Conservation (phyloP, 2,113 vertebrate genomes). For the Pristiophorus japonicus region DNA sequence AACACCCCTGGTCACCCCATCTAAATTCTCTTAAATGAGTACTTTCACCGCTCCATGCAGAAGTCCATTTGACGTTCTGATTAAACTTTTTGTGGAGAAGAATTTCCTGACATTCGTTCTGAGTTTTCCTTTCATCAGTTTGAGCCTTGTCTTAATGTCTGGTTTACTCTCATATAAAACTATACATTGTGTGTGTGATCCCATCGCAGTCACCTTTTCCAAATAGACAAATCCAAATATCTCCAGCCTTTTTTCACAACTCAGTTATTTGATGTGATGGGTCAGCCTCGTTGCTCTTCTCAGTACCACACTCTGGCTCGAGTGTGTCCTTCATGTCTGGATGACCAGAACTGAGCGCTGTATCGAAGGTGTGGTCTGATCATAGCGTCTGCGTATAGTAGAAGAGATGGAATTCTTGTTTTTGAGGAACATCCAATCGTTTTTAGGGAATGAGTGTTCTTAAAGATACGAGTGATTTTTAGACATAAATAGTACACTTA, state of each 20-base stretch:
- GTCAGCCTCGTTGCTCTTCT: neutral
- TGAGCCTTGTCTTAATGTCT: neutral
- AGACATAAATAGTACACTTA: neutral
- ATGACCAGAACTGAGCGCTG: neutral
- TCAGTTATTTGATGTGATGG: neutral
- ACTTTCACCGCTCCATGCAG: neutral
- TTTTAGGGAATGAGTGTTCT: neutral
- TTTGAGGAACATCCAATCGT: neutral
- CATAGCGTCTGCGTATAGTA: neutral
- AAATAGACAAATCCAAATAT: neutral
- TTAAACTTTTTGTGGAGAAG: neutral
- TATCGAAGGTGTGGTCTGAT: neutral
- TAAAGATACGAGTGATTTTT: neutral
- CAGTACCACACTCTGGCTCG: neutral
- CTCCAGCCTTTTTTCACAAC: neutral
- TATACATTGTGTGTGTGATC: neutral
- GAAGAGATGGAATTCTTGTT: neutral
- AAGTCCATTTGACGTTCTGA: too few relatives aligned
- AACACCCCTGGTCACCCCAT: neutral
- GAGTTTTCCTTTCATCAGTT: neutral
- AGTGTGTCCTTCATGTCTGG: neutral
- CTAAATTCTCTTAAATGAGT: neutral
- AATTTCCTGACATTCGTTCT: neutral
- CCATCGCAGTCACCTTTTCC: neutral
- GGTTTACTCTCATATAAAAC: neutral